Evolutionary conservation across 2,113 vertebrate genomes (phyloP), one percentile per base, ranked within the genome.

Genomic region (Phasianus colchicus): DNA sequence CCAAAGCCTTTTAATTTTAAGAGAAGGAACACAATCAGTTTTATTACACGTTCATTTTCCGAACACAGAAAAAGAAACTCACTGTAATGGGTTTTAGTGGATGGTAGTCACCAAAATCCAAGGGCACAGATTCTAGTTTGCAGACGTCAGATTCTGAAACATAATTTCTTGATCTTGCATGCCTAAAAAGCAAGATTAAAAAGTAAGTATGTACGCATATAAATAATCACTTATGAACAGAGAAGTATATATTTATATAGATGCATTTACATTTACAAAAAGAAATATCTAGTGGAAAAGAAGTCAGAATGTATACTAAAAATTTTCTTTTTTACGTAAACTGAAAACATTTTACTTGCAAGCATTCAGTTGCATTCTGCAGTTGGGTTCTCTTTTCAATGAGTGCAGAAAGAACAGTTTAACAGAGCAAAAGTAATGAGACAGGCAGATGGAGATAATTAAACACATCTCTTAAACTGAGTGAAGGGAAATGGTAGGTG

Each of bases 1-100:
- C 34, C 48, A 42, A 65, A 75, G 38, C 15, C 24, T 38, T 76
- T 57, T 34, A 5, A 40, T 65, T 54, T 32, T 58, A 85, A 50
- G 54, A 40, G 32, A 30, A 40, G 25, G 20, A 84, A 73, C 8
- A 43, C 6, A 27, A 32, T 16, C 34, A 30, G 17, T 64, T 57
- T 69, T 32, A 65, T 40, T 21, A 30, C 10, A 42, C 3, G 18
- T 32, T 83, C 3, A 5, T 38, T 80, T 87, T 43, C 60, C 40
- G 63, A 43, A 89, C 67, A 14, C 15, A 36, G 9, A 43, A 13
- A 42, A 58, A 42, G 25, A 42, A 86, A 98, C 99, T 97, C 94
- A 99, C 99, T 57, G 98, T 99, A 88, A 99, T 99, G 75, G 98
- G 98, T 89, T 99, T 99, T 64, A 99, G 98, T 1, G 99, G 99